phyloP scores from a whole-genome alignment of 1,140 invertebrate species.

The Drosophila bocki region DNA sequence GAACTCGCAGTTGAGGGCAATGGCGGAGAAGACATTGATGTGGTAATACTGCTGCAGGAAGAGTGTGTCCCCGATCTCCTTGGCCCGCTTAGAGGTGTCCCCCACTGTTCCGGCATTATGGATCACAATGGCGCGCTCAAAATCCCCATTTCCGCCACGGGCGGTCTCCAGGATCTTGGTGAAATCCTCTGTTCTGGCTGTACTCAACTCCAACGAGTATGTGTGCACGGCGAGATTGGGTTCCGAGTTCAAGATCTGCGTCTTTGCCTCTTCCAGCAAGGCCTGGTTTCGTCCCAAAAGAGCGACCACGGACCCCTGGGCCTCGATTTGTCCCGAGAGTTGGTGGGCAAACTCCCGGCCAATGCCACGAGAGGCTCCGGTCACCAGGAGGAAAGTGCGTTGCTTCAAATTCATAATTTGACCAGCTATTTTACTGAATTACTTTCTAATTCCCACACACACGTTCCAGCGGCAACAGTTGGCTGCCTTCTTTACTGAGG shows the following conservation, averaged over 20 bases:
- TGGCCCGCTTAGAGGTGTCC: conserved; percentile 88
- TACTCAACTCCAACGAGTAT: conserved; percentile 87
- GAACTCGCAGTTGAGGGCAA: conserved; percentile 92
- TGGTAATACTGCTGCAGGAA: conserved; percentile 90
- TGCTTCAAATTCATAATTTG: conserved; percentile 77
- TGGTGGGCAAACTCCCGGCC: conserved; percentile 91
- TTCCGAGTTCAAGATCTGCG: conserved; percentile 86
- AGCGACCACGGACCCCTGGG: conserved; percentile 89
- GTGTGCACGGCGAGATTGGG: conserved; percentile 85
- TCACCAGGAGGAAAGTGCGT: conserved; percentile 88
- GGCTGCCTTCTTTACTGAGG: conserved; percentile 5
- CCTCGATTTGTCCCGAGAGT: conserved; percentile 87
- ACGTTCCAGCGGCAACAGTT: conserved; percentile 29
- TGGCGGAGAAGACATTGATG: conserved; percentile 92
- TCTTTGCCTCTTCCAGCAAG: conserved; percentile 88
- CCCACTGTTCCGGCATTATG: conserved; percentile 96
- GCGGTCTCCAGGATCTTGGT: conserved; percentile 52
- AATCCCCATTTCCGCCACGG: conserved; percentile 65
- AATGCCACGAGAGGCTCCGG: conserved; percentile 95
- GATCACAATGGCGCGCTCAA: conserved; percentile 90
- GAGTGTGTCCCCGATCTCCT: conserved; percentile 87
- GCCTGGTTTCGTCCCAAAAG: conserved; percentile 90
- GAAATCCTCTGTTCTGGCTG: conserved; percentile 59
- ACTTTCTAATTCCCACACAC: conserved; percentile 27
- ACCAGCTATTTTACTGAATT: not conserved